Conservation (phyloP, 2,797 vertebrate genomes). For the Amblyraja radiata region DNA sequence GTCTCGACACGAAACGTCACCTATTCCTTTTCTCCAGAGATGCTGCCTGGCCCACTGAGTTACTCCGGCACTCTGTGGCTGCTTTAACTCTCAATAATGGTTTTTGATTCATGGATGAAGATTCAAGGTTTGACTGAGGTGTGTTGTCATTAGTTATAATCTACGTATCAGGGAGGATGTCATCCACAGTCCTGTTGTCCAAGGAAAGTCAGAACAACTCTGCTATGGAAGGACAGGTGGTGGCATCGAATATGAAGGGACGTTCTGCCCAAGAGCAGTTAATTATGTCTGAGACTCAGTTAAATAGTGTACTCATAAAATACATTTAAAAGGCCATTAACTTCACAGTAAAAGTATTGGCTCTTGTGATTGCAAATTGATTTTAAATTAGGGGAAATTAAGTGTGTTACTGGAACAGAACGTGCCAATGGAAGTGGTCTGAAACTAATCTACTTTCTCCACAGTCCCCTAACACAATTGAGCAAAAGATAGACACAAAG, state of each 20-base stretch:
- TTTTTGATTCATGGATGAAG: neutral
- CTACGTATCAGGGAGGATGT: neutral
- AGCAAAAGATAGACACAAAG: too few relatives aligned
- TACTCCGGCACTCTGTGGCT: too few relatives aligned
- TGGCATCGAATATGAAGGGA: neutral
- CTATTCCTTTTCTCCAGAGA: too few relatives aligned
- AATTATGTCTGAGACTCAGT: neutral
- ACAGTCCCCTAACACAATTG: neutral
- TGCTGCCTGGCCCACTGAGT: too few relatives aligned
- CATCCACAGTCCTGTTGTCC: neutral
- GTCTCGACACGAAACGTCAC: too few relatives aligned
- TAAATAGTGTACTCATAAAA: constrained; percentile 8
- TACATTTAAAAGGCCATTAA: neutral
- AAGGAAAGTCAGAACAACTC: neutral
- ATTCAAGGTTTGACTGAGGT: neutral
- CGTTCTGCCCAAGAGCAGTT: constrained; percentile 1
- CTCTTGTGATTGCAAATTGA: neutral
- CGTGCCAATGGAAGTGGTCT: neutral
- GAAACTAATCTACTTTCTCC: neutral
- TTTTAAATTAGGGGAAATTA: neutral
- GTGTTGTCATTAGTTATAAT: neutral
- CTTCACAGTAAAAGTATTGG: neutral
- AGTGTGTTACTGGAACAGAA: too few relatives aligned
- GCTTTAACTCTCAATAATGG: neutral
- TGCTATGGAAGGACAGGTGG: too few relatives aligned